Base-by-base conservation (phyloP, 1,140 invertebrate species). In the Choristoneura fumiferana region DNA sequence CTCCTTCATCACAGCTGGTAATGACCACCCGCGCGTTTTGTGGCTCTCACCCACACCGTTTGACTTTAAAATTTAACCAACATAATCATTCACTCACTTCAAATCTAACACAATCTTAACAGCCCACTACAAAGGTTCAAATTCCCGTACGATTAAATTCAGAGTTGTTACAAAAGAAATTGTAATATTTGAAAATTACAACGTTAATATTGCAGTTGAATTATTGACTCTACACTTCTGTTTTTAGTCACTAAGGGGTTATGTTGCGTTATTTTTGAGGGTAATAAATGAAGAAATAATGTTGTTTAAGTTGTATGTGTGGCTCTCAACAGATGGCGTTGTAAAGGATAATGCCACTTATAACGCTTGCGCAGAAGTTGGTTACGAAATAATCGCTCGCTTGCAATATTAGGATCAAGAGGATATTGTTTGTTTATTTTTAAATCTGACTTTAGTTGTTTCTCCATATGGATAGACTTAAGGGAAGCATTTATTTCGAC, bases 261-360 rank as follows among this genome's bases (percentile, higher is more conserved):
- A 67, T 57, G 57, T 60, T 70, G 6, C 15, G 36, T 33, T 36
- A 33, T n/a, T 58, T 10, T 13, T 9, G 0, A 13, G 10, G 34
- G 10, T 40, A 15, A 54, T 33, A 35, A 1, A 6, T 13, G 12
- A 9, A 8, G 18, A 40, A 58, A 9, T n/a, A 33, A 52, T 33
- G 13, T 17, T 17, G 13, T 63, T 39, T 4, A 60, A 53, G 53
- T 54, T 56, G 12, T 56, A 29, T 35, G 36, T 38, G 29, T 59
- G 45, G 56, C 61, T 49, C n/a, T 12, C 74, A 76, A 76, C 83
- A 86, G 83, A 86, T 86, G 83, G 81, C 74, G 75, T 56, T 59
- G 70, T 59, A 39, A 49, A 66, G 67, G 76, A 73, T 84, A 78
- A 82, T 78, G 78, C 76, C 67, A 29, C 43, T 49, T 17, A 33